Evolutionary conservation across 1,140 invertebrate genomes (phyloP), one percentile per base, ranked within the genome.

Genomic region (Heliconius congener): DNA sequence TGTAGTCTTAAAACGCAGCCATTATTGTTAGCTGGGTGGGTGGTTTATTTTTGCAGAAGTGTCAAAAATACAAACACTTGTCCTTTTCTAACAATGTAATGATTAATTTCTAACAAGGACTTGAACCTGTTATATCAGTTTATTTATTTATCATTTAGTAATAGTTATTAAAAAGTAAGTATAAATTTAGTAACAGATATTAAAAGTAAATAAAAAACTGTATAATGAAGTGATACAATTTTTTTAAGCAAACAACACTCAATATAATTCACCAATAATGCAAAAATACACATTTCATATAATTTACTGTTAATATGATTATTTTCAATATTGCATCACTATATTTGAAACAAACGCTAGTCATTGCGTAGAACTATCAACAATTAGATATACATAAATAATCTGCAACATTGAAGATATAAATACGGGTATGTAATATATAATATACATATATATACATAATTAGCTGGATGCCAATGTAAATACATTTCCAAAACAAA

Each of bases 401-500:
- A 66, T 66, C 23, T 11, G 60, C 60, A 66, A 66, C 27, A 66
- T 30, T 66, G 60, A 66, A 66, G 60, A 66, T 66, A 66, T 66
- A 66, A 66, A 57, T 57, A 52, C 50, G 50, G 5, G 19, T 46
- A 46, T 46, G 42, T 46, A 46, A 34, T 6, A 37, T 46, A 6
- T 46, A 6, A 16, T 55, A 55, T 55, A 57, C n/a, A 57, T 57
- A 57, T 57, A 66, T 11, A 13, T 66, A 30, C 27, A n/a, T 30
- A 66, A 66, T 27, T 66, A 66, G 60, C 60, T 30, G 23, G 60
- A 66, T 66, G 50, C 60, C 60, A 5, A 23, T 66, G 60, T 66
- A 66, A 66, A 66, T 66, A 66, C n/a, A 66, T 66, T 66, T 66
- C 60, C 60, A 66, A 66, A 66, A 66, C 60, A 30, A 66, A 66